These are phyloP conservation scores for Chiroxiphia lanceolata DNA, from an alignment of 2,797 vertebrate species.

Conservation along the genomic window DNA sequence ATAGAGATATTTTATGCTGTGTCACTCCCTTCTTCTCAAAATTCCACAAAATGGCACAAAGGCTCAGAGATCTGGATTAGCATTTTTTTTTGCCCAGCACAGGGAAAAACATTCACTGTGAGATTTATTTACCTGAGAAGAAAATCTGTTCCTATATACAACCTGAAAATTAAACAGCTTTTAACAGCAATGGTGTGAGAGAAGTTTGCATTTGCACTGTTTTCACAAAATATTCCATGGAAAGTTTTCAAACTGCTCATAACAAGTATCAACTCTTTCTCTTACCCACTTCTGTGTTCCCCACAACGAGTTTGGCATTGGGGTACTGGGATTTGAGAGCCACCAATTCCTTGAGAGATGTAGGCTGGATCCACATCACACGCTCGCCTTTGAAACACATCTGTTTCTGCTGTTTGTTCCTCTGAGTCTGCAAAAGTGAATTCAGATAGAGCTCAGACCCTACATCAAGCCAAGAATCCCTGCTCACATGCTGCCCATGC, in stretches of 20 bases:
- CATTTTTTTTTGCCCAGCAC: neutral
- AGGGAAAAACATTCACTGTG: neutral
- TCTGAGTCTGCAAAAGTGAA: conserved; percentile 68
- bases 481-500: neutral
- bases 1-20: neutral
- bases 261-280: neutral
- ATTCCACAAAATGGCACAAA: neutral
- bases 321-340: conserved; percentile 84
- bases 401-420: conserved; percentile 67
- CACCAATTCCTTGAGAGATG: conserved; percentile 81
- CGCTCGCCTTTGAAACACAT: conserved; percentile 84
- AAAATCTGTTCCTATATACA: neutral
- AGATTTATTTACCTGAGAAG: neutral
- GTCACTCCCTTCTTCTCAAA: neutral
- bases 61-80: neutral
- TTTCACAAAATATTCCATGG: neutral
- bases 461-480: neutral
- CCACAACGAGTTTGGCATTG: conserved; percentile 87
- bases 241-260: neutral
- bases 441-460: neutral
- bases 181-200: neutral
- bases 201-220: neutral
- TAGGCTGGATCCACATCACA: conserved; percentile 87
- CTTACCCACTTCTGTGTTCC: conserved; percentile 97
- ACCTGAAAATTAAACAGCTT: neutral